Evolutionary conservation across 2,113 vertebrate genomes (phyloP), one percentile per base, ranked within the genome.

Genomic region (Pitta sordida): DNA sequence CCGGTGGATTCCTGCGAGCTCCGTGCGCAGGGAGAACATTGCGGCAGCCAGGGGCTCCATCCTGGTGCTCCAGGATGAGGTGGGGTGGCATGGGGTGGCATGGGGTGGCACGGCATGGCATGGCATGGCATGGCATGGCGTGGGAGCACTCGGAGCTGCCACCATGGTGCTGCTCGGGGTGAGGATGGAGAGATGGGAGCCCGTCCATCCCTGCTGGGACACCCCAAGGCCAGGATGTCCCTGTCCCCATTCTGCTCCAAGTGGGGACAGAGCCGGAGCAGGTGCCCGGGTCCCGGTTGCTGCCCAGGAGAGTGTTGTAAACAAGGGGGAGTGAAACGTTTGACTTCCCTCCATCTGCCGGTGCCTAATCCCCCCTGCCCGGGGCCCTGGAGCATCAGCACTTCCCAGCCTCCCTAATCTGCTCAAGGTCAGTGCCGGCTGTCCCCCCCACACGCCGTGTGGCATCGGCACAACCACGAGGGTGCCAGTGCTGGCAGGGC

Each of bases 221-320:
- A 46, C 37, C n/a, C 59, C 20, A 15, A 70, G 64, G 7, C 60
- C 3, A 3, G 3, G n/a, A 24, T 44, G n/a, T 75, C 26, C 22
- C 65, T 37, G 3, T 37, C 30, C 44, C 68, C 27, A 1, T 58
- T 37, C 43, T 36, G 30, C 34, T 30, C 12, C 48, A 5, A 20
- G 41, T 9, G 1, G 6, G 10, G 5, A n/a, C 64, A 83, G 63
- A 46, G 26, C 56, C 12, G 2, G 51, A 36, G 37, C 32, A 43
- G 0, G 3, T 24, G 64, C 46, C 0, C 0, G 30, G 10, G 2
- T 43, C 39, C 30, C 0, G 1, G 0, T 7, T 2, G 7, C 88
- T 3, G 5, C 55, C 3, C 3, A 24, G 19, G 36, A 78, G 23
- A 46, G 26, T 56, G 69, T 4, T 84, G 83, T 87, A 91, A 95